Base-by-base conservation (phyloP, 2,113 vertebrate genomes). In the Actinemys pallida region DNA sequence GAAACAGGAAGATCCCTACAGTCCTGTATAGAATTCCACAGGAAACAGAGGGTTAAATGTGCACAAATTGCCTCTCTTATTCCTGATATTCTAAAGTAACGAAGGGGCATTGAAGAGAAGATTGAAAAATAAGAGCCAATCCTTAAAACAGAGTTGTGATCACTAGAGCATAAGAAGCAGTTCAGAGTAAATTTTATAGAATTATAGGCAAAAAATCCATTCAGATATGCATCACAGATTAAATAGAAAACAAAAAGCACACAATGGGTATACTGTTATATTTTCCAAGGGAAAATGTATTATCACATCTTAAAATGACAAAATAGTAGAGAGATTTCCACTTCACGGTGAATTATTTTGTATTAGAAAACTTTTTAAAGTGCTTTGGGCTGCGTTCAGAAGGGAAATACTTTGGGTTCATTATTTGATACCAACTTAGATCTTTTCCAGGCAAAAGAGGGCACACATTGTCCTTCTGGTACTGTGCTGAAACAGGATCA, bases 161-260 rank as follows among this genome's bases (percentile, higher is more conserved):
- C 97, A 96, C 89, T 83, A 93, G 94, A 97, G 92, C 96, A 93
- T 97, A 93, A 95, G 84, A 62, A 93, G 96, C 0, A 3, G 84
- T 92, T 96, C 92, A 93, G 90, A 96, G 94, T 89, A 97, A 96
- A 96, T 96, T 95, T 96, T 95, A 91, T 56, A 94, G 96, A 95
- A 96, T 96, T 97, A 95, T 87, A 89, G 92, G 89, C 88, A 96
- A 93, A 97, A 96, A 96, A 96, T 96, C 94, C 92, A 56, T 97
- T 95, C 94, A 94, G 96, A 95, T 96, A 96, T 96, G 96, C 97
- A 96, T 95, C 95, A 94, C 69, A 95, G 97, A 97, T 97, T 96
- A 97, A 97, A 97, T 88, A 85, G 90, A 97, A 97, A 97, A 96
- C 92, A 96, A 92, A 96, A 92, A 89, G 27, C 50, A 59, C 27